phyloP scores from a whole-genome alignment of 2,113 vertebrate species.

The Cyphomyrus plagiostoma region DNA sequence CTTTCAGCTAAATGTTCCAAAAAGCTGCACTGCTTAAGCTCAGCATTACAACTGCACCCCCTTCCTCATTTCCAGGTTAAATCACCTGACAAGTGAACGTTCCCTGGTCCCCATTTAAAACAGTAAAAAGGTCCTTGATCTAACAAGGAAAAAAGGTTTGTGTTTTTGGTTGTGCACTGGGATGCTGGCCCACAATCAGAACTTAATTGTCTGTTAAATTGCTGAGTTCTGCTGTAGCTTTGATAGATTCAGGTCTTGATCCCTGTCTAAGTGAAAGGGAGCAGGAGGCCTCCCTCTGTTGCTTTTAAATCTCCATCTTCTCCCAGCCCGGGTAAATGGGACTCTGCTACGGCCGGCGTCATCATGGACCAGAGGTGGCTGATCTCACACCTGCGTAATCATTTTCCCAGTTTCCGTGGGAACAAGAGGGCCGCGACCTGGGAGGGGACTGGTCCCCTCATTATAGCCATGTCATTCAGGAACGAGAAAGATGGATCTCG shows the following conservation, averaged over 20 bases:
- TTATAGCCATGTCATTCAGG: neutral
- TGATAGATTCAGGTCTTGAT: constrained; percentile 19
- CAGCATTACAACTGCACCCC: neutral
- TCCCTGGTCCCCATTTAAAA: neutral
- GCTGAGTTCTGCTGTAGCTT: constrained; percentile 1
- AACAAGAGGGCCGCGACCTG: neutral
- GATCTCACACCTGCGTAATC: constrained; percentile 8
- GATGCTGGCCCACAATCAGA: constrained; percentile 10
- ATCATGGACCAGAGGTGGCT: neutral
- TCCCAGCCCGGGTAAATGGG: neutral
- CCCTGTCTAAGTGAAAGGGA: constrained; percentile 17
- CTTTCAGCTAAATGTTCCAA: neutral
- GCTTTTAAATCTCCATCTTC: constrained; percentile 14
- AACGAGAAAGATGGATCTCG: neutral
- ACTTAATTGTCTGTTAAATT: constrained; percentile 28
- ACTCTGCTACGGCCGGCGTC: neutral
- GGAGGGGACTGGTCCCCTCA: constrained; percentile 1
- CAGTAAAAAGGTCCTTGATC: neutral
- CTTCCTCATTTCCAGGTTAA: neutral
- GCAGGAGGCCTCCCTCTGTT: neutral
- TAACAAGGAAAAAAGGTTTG: neutral
- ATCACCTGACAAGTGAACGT: neutral
- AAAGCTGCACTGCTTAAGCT: neutral
- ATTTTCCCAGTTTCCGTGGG: neutral
- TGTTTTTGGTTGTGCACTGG: neutral